Evolutionary conservation across 2,113 vertebrate species (phyloP).

Genomic region (Mionectes macconnelli): DNA sequence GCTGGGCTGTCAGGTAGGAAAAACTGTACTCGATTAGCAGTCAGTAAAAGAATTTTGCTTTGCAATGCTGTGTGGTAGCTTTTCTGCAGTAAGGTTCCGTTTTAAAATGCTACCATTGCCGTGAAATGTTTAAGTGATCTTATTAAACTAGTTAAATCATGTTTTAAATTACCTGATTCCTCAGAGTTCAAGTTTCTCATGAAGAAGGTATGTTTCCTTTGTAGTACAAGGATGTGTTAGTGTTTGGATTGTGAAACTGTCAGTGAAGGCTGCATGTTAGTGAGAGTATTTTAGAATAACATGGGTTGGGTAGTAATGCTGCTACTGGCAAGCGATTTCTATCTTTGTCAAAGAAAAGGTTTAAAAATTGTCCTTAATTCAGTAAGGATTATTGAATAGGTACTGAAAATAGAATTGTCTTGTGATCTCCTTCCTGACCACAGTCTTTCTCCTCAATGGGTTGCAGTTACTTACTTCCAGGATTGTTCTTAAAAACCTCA

Average conservation of each 20-base stretch:
- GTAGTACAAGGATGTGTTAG: neutral
- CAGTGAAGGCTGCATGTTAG: neutral
- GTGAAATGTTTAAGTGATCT: neutral
- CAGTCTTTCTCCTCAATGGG: neutral
- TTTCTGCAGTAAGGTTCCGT: neutral
- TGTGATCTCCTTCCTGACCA: neutral
- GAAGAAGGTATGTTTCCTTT: neutral
- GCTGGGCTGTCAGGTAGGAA: neutral
- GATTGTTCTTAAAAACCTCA: neutral
- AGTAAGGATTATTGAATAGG: neutral
- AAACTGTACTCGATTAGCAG: neutral
- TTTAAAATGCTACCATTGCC: neutral
- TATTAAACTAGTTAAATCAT: neutral
- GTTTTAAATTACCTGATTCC: neutral
- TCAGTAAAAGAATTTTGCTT: neutral
- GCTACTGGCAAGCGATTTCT: neutral
- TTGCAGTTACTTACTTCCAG: neutral
- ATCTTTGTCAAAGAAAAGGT: neutral
- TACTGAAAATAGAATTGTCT: neutral
- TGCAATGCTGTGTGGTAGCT: neutral
- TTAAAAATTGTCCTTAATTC: neutral
- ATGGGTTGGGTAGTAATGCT: neutral
- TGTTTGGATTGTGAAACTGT: neutral
- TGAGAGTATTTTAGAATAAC: neutral
- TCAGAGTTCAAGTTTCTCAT: neutral